Conservation (phyloP, 2,888 invertebrate genomes). For the Pachydiplax longipennis region DNA sequence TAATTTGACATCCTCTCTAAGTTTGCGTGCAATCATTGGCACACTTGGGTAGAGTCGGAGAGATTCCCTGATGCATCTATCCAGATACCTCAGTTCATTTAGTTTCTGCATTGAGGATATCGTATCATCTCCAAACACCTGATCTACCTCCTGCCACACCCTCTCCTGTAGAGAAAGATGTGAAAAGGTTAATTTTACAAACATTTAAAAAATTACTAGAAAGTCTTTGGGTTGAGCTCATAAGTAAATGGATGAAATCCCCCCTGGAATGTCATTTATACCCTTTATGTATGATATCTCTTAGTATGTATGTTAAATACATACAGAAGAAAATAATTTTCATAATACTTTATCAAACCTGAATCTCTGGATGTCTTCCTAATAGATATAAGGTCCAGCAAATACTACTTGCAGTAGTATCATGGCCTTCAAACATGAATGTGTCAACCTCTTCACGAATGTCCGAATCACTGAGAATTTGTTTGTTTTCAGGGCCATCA, state of each 20-base stretch:
- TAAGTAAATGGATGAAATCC: no score
- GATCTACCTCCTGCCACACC: background rate
- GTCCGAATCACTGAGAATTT: conserved; percentile 51
- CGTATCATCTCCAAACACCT: background rate
- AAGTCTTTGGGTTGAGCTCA: no score
- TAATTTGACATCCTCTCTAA: background rate
- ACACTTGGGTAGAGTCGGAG: conserved; percentile 34
- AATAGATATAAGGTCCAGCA: conserved; percentile 65
- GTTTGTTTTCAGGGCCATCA: conserved; percentile 52
- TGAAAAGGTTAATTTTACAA: background rate
- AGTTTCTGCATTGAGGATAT: background rate
- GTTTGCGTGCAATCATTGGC: conserved; percentile 25
- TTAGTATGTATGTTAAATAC: no score
- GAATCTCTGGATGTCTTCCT: conserved; percentile 63
- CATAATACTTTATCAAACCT: conserved; percentile 54
- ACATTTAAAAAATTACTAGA: background rate
- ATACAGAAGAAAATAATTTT: background rate
- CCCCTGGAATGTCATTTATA: no score
- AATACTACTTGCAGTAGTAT: conserved; percentile 66
- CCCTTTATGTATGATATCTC: no score
- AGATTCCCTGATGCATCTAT: conserved; percentile 37
- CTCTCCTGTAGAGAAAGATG: background rate
- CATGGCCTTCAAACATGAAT: conserved; percentile 62
- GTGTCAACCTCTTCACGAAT: conserved; percentile 54
- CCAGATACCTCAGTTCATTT: background rate